Percentiles rank a stretch among this genome's conserved stretches.
Conservation (phyloP, 2,797 vertebrate genomes). For the Halcyon smyrnensis region DNA sequence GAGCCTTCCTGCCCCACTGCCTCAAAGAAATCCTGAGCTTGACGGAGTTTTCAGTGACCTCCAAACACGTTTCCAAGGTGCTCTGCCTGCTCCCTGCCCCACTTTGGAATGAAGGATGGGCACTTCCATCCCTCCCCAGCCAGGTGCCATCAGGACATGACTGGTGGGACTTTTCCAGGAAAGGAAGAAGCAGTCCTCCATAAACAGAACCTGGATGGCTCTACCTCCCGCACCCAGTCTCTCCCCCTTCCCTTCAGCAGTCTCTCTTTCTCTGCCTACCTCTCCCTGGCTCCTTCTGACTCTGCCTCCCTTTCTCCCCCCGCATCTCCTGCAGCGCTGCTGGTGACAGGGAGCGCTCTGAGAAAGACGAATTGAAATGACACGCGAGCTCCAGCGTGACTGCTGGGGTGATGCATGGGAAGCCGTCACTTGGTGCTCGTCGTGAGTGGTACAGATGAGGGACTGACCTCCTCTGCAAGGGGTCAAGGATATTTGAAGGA, state of each 20-base stretch:
- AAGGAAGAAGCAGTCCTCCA: neutral
- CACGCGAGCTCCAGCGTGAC: conserved; percentile 64
- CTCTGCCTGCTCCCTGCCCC: neutral
- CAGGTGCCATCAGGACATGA: neutral
- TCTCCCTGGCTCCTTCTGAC: neutral
- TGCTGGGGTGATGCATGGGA: conserved; percentile 74
- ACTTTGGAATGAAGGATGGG: accelerated
- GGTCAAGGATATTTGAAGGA: conserved; percentile 70
- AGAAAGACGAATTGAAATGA: conserved; percentile 78
- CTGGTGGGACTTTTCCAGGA: neutral
- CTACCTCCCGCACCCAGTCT: neutral
- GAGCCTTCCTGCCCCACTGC: neutral
- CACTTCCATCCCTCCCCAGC: neutral
- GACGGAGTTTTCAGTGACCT: neutral
- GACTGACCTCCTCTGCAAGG: conserved; percentile 29
- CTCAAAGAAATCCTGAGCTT: neutral
- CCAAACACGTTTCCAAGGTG: accelerated
- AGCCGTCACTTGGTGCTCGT: conserved; percentile 22
- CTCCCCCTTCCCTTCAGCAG: neutral
- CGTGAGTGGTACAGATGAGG: conserved; percentile 60
- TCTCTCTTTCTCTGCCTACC: neutral
- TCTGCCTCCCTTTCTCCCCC: conserved; percentile 13
- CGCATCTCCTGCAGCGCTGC: neutral
- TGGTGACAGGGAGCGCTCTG: conserved; percentile 58
- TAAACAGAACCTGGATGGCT: neutral